Percentiles rank a stretch among this genome's conserved stretches.
Evolutionary conservation across 2,797 vertebrate species (phyloP).

Genomic region (Xiphorhynchus erythropygius): DNA sequence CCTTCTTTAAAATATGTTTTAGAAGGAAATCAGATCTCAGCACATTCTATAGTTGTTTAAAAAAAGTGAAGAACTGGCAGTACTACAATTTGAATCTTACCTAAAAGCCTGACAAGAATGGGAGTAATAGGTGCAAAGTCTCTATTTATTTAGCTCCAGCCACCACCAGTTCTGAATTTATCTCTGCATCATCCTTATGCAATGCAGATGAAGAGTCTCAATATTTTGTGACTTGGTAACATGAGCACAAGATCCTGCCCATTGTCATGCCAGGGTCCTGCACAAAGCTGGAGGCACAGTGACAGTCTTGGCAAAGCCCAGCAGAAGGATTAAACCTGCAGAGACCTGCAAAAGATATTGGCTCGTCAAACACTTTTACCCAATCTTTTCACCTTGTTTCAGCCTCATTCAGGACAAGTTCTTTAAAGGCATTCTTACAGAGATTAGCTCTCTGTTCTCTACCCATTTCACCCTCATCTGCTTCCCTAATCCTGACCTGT

Average conservation of each 20-base stretch:
- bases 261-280: not conserved
- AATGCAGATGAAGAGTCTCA: not conserved
- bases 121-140: conserved; percentile 26
- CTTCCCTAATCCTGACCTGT: not conserved
- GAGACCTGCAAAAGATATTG: not conserved
- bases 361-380: not conserved
- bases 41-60: not conserved
- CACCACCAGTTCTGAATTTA: not conserved
- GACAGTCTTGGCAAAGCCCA: not conserved
- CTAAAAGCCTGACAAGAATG: conserved; percentile 35
- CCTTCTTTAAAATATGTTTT: conserved; percentile 11
- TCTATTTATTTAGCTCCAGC: conserved; percentile 14
- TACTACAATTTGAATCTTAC: not conserved
- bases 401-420: not conserved
- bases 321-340: not conserved
- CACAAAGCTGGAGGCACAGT: not conserved
- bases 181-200: conserved; percentile 5
- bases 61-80: conserved; percentile 20
- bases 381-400: rapidly evolving
- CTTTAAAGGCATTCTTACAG: not conserved
- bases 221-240: not conserved
- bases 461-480: not conserved
- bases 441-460: not conserved
- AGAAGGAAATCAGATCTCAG: not conserved
- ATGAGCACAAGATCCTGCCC: not conserved